Evolutionary conservation across 2,113 vertebrate genomes (phyloP).

Genomic region (Phycodurus eques): DNA sequence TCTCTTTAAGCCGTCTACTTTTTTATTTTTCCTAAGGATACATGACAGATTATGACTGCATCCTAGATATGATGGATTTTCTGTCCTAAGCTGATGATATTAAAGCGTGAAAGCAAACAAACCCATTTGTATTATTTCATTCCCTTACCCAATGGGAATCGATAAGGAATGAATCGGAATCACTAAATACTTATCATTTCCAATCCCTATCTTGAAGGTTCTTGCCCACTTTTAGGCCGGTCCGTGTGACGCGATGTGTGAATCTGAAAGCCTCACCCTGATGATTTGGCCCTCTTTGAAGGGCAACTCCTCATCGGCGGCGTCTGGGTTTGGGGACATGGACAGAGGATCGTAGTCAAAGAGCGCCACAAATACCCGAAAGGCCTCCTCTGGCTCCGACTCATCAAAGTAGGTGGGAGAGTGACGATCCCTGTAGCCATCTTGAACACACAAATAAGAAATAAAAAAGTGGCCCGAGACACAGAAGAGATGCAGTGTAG

Average conservation of each 20-base stretch:
- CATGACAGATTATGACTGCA: too few species aligned
- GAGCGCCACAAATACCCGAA: slow-evolving; percentile 90
- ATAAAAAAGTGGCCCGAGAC: neutral
- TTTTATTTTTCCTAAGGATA: too few species aligned
- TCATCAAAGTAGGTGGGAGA: slow-evolving; percentile 88
- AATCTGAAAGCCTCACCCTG: slow-evolving; percentile 71
- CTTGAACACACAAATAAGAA: slow-evolving; percentile 57
- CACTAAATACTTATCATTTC: too few species aligned
- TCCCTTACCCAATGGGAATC: too few species aligned
- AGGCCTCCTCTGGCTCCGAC: slow-evolving; percentile 85
- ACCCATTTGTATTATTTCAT: too few species aligned
- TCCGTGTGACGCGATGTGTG: neutral
- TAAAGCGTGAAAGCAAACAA: too few species aligned
- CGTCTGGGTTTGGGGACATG: slow-evolving; percentile 96
- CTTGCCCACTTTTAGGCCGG: neutral
- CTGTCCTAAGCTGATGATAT: too few species aligned
- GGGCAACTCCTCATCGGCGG: slow-evolving; percentile 91
- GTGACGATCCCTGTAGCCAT: slow-evolving; percentile 79
- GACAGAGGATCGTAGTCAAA: slow-evolving; percentile 94
- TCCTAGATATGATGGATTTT: too few species aligned
- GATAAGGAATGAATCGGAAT: too few species aligned
- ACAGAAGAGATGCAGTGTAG: slow-evolving; percentile 7
- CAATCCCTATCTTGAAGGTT: too few species aligned
- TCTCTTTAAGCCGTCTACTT: too few species aligned
- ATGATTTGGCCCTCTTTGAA: slow-evolving; percentile 97